A percentile compares a stretch with the other conserved stretches of the same genome.
These are phyloP conservation scores for Acomys russatus DNA, from an alignment of 2,797 vertebrate species.

Conservation along the genomic window DNA sequence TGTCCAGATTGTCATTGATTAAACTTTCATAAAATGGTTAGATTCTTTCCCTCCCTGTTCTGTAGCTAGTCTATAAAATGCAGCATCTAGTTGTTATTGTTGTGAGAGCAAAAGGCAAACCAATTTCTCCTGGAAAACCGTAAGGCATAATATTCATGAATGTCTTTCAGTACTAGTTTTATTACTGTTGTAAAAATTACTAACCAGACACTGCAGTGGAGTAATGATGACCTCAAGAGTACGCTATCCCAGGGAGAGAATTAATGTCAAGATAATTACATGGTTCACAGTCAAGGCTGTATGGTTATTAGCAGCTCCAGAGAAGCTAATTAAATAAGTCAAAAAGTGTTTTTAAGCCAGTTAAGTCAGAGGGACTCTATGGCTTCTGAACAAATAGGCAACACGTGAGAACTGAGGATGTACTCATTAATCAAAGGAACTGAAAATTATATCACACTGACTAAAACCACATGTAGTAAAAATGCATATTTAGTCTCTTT, in stretches of 20 bases:
- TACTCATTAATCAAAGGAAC: slow-evolving; percentile 82
- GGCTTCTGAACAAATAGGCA: slow-evolving; percentile 85
- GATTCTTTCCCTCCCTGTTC: slow-evolving; percentile 55
- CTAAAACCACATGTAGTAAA: slow-evolving; percentile 72
- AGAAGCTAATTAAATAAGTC: slow-evolving; percentile 88
- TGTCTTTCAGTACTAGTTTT: slow-evolving; percentile 77
- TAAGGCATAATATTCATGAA: slow-evolving; percentile 60
- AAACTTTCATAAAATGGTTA: neutral
- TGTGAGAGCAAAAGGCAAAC: neutral
- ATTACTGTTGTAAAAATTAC: slow-evolving; percentile 83
- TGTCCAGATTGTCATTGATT: neutral
- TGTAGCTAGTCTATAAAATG: slow-evolving; percentile 33
- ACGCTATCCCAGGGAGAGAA: slow-evolving; percentile 86
- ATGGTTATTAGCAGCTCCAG: slow-evolving; percentile 87
- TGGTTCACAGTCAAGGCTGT: slow-evolving; percentile 86
- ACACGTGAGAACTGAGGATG: slow-evolving; percentile 79
- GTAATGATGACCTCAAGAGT: slow-evolving; percentile 87
- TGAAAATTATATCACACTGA: slow-evolving; percentile 79
- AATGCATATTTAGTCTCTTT: slow-evolving; percentile 70
- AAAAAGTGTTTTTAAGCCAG: slow-evolving; percentile 87
- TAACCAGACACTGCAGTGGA: slow-evolving; percentile 80
- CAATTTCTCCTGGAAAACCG: slow-evolving; percentile 10
- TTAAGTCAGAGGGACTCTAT: slow-evolving; percentile 85
- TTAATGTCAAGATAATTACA: slow-evolving; percentile 89
- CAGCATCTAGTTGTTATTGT: neutral